phyloP scores from a whole-genome alignment of 2,888 invertebrate genomes.

The Nephrocerus scutellatus region DNA sequence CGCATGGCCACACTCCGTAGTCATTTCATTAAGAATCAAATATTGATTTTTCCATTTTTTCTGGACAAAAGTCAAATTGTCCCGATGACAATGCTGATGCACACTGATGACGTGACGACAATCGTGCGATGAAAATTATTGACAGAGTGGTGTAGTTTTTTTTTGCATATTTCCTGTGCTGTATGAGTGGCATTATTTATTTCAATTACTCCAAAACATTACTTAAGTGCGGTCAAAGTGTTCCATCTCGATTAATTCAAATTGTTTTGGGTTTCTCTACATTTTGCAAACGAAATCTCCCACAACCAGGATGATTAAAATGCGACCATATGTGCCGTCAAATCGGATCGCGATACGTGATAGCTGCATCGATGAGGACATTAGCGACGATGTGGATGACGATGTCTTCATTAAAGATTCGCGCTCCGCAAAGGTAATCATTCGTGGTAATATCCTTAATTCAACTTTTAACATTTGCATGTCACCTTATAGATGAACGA shows the following conservation, averaged over 20 bases:
- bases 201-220: too few relatives aligned
- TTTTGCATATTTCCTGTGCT: too few relatives aligned
- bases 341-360: slow-evolving; percentile 59
- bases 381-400: slow-evolving; percentile 68
- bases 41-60: slow-evolving; percentile 24
- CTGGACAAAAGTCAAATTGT: too few relatives aligned
- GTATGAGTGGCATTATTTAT: too few relatives aligned
- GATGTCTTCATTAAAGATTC: slow-evolving; percentile 71
- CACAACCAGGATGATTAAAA: slow-evolving; percentile 40
- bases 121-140: too few relatives aligned
- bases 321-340: slow-evolving; percentile 57
- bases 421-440: slow-evolving; percentile 54
- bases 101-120: too few relatives aligned
- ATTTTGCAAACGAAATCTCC: too few relatives aligned
- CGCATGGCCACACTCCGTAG: slow-evolving; percentile 16
- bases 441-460: not conserved
- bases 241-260: too few relatives aligned
- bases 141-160: too few relatives aligned
- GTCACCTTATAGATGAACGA: slow-evolving; percentile 51
- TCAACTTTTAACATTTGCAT: not conserved
- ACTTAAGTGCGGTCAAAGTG: too few relatives aligned
- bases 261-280: too few relatives aligned
- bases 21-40: slow-evolving; percentile 21
- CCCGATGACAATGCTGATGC: too few relatives aligned
- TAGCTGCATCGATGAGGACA: slow-evolving; percentile 65